Percentiles rank a stretch among this genome's conserved stretches.
These are phyloP conservation scores for Axinella damicornis DNA, from an alignment of 37 sponge, comb jelly and placozoan genomes.

Conservation along the genomic window DNA sequence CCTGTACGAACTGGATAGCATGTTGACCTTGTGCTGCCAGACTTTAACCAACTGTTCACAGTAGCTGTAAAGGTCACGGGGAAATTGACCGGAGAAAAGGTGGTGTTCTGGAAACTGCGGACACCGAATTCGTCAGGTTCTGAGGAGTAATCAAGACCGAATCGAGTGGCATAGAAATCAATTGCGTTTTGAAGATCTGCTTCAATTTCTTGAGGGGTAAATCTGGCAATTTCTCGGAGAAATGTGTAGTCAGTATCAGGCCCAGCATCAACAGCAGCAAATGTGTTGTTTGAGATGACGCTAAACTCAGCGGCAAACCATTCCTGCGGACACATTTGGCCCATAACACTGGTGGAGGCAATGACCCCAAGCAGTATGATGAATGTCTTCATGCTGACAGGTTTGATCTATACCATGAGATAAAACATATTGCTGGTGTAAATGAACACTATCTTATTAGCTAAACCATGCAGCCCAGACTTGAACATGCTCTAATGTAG, in stretches of 20 bases:
- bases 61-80: neutral
- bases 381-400: too few relatives aligned
- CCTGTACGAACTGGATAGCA: slow-evolving; percentile 25
- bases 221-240: slow-evolving; percentile 6
- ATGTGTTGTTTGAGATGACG: too few relatives aligned
- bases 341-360: too few relatives aligned
- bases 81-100: slow-evolving; percentile 3
- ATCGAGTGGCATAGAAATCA: slow-evolving; percentile 12
- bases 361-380: too few relatives aligned
- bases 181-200: slow-evolving; percentile 18
- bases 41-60: slow-evolving; percentile 4
- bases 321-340: too few relatives aligned
- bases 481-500: too few relatives aligned
- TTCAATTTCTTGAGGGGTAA: slow-evolving; percentile 27
- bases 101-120: neutral
- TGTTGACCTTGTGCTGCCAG: neutral
- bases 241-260: slow-evolving; percentile 9
- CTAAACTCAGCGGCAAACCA: too few relatives aligned
- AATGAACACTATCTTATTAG: too few relatives aligned
- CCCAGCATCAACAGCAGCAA: too few relatives aligned
- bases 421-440: too few relatives aligned
- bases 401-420: too few relatives aligned
- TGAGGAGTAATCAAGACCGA: slow-evolving; percentile 32
- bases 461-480: too few relatives aligned
- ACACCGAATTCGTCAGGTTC: neutral